phyloP scores from a whole-genome alignment of 1,140 invertebrate species.

The Latrodectus geometricus region DNA sequence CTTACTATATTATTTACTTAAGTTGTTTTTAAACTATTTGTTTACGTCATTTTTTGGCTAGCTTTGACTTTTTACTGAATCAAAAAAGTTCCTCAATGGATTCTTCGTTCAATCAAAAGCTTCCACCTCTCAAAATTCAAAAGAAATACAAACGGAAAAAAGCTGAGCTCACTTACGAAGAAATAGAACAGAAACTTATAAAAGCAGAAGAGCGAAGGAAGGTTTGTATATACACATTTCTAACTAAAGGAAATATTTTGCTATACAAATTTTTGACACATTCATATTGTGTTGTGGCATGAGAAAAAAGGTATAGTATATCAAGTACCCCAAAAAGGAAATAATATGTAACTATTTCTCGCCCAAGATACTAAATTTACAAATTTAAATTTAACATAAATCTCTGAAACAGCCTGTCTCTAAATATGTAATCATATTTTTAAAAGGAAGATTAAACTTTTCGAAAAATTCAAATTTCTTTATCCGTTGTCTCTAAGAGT shows the following conservation, averaged over 20 bases:
- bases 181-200: slow-evolving; percentile 43
- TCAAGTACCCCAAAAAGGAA: too few species aligned
- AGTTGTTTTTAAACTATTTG: background rate
- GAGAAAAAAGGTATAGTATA: too few species aligned
- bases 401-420: too few species aligned
- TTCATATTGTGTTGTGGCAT: too few species aligned
- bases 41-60: background rate
- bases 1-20: background rate
- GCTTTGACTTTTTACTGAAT: slow-evolving; percentile 39
- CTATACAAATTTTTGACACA: too few species aligned
- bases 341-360: too few species aligned
- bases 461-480: too few species aligned
- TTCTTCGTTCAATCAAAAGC: slow-evolving; percentile 1
- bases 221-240: slow-evolving; percentile 15
- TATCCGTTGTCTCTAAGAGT: too few species aligned
- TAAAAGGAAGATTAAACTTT: too few species aligned
- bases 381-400: too few species aligned
- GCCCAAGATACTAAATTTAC: too few species aligned
- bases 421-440: too few species aligned
- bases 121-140: slow-evolving; percentile 31
- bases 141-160: slow-evolving; percentile 36
- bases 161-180: slow-evolving; percentile 51
- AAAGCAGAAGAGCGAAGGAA: slow-evolving; percentile 56
- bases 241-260: background rate
- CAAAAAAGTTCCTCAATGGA: slow-evolving; percentile 4